These are phyloP conservation scores for Vanacampus margaritifer DNA, from an alignment of 2,113 vertebrate genomes.

Conservation along the genomic window DNA sequence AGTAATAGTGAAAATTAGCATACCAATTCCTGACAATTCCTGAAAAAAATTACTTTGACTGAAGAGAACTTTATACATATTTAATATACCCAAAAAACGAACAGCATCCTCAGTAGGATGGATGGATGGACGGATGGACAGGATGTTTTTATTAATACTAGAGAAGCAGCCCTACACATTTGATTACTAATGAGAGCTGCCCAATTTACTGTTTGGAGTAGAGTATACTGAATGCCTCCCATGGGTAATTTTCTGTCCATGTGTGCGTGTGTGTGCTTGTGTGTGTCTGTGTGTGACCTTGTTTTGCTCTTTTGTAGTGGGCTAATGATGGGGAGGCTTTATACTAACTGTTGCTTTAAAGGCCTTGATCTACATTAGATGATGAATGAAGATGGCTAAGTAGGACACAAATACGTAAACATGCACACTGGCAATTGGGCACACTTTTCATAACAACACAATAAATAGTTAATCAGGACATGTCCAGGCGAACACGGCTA, in stretches of 20 bases:
- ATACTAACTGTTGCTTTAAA: conserved; percentile 59
- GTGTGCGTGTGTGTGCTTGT: conserved; percentile 16
- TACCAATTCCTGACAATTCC: background rate
- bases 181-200: background rate
- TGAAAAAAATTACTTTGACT: conserved; percentile 23
- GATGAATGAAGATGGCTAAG: conserved; percentile 62
- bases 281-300: conserved; percentile 39
- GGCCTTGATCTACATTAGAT: conserved; percentile 71
- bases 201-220: conserved; percentile 38
- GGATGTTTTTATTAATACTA: background rate
- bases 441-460: background rate
- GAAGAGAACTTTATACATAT: conserved; percentile 15
- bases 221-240: background rate
- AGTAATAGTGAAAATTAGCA: conserved; percentile 14
- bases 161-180: background rate
- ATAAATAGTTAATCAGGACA: background rate
- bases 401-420: conserved; percentile 48
- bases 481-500: background rate
- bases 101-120: background rate
- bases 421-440: conserved; percentile 20
- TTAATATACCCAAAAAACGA: background rate
- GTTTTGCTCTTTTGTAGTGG: conserved; percentile 67
- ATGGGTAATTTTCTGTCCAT: conserved; percentile 18
- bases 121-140: background rate
- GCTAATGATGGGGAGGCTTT: conserved; percentile 70